Evolutionary conservation across 2,113 vertebrate genomes (phyloP).

Genomic region (Dascyllus trimaculatus): DNA sequence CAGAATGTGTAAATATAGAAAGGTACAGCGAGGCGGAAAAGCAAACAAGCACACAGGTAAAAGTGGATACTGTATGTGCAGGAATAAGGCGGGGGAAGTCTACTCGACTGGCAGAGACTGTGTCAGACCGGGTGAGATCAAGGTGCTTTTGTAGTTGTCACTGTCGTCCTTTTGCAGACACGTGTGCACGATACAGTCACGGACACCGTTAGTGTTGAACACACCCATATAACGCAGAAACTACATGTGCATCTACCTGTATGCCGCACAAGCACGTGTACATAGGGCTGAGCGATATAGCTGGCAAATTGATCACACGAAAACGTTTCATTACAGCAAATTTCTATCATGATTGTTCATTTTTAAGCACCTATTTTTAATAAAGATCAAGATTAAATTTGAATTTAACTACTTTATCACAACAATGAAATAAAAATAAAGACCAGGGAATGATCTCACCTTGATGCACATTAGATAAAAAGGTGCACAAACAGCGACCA

Average conservation of each 20-base stretch:
- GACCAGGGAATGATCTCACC: too few species aligned
- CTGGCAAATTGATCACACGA: too few species aligned
- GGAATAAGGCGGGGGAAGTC: slow-evolving; percentile 35
- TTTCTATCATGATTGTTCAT: too few species aligned
- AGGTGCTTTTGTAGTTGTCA: slow-evolving; percentile 47
- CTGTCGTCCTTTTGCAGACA: slow-evolving; percentile 26
- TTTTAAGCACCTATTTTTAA: too few species aligned
- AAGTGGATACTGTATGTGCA: slow-evolving; percentile 31
- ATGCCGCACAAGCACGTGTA: too few species aligned
- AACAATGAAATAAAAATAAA: too few species aligned
- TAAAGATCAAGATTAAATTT: too few species aligned
- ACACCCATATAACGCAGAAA: neutral
- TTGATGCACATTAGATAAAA: too few species aligned
- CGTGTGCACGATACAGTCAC: slow-evolving; percentile 7
- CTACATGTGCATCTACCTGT: neutral
- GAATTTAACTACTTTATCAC: too few species aligned
- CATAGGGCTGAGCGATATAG: too few species aligned
- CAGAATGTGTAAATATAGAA: slow-evolving; percentile 59
- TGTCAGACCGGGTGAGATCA: slow-evolving; percentile 59
- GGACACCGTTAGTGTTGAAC: slow-evolving; percentile 22
- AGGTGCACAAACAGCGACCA: too few species aligned
- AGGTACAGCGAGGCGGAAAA: slow-evolving; percentile 14
- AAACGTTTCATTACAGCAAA: too few species aligned
- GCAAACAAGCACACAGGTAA: slow-evolving; percentile 41
- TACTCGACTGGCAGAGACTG: slow-evolving; percentile 35